These are phyloP conservation scores for Resseliella maxima DNA, from an alignment of 2,888 invertebrate species.

Conservation along the genomic window DNA sequence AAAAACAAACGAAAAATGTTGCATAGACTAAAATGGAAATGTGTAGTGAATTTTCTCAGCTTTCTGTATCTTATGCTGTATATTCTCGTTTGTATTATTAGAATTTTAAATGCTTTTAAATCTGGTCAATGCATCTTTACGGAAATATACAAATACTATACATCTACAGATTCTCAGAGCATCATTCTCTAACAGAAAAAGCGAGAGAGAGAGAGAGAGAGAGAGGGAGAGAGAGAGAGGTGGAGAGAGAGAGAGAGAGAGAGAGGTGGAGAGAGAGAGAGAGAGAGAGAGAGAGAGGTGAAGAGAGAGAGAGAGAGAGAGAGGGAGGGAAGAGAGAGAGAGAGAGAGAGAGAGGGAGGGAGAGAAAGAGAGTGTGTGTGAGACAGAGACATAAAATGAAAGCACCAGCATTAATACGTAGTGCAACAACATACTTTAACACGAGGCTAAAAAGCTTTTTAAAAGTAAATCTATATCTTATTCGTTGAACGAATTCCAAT, in stretches of 20 bases:
- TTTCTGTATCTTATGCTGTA: background rate
- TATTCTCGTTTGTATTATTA: conserved; percentile 47
- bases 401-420: background rate
- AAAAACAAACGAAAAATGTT: background rate
- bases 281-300: too few species aligned
- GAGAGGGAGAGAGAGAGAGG: too few species aligned
- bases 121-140: conserved; percentile 53
- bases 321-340: too few species aligned
- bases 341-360: too few species aligned
- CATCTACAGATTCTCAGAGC: background rate
- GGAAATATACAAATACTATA: conserved; percentile 4
- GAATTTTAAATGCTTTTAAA: conserved; percentile 54
- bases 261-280: too few species aligned
- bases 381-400: background rate
- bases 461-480: conserved; percentile 39
- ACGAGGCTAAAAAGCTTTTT: conserved; percentile 51
- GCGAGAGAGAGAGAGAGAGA: too few species aligned
- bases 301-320: too few species aligned
- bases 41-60: conserved; percentile 35
- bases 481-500: conserved; percentile 51
- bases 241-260: too few species aligned
- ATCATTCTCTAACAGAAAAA: too few species aligned
- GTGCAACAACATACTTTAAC: background rate
- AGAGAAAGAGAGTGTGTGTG: too few species aligned
- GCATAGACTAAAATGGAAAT: conserved; percentile 7